phyloP scores from a whole-genome alignment of 2,113 vertebrate genomes.

The Turdus rufiventris region DNA sequence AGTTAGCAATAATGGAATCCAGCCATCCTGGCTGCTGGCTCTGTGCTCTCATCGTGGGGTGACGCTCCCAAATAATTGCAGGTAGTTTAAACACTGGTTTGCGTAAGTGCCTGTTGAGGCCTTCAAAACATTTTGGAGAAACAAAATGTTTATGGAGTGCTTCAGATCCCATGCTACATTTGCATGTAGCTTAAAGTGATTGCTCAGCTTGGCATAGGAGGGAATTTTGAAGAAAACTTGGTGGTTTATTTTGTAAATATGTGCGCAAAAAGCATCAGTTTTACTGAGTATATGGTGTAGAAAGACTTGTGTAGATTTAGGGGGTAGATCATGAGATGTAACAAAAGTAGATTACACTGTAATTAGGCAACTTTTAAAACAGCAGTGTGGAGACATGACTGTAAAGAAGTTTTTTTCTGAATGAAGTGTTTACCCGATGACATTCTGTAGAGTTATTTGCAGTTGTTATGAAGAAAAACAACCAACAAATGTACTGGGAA shows the following conservation, averaged over 20 bases:
- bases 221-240: neutral
- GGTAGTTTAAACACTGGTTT: slow-evolving; percentile 40
- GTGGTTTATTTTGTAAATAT: neutral
- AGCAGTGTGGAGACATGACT: neutral
- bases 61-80: slow-evolving; percentile 33
- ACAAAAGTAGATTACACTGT: neutral
- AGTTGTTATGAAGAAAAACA: neutral
- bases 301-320: neutral
- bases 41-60: neutral
- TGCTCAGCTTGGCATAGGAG: neutral
- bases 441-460: neutral
- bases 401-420: neutral
- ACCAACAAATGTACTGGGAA: neutral
- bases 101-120: neutral
- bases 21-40: neutral
- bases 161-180: neutral
- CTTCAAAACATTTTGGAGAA: neutral
- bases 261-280: neutral
- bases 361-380: neutral
- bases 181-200: neutral
- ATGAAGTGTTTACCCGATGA: neutral
- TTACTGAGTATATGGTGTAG: neutral
- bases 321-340: neutral
- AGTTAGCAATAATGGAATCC: slow-evolving; percentile 25
- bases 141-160: neutral